Conservation (phyloP, 2,888 invertebrate genomes). For the Platerodrilus igneus region DNA sequence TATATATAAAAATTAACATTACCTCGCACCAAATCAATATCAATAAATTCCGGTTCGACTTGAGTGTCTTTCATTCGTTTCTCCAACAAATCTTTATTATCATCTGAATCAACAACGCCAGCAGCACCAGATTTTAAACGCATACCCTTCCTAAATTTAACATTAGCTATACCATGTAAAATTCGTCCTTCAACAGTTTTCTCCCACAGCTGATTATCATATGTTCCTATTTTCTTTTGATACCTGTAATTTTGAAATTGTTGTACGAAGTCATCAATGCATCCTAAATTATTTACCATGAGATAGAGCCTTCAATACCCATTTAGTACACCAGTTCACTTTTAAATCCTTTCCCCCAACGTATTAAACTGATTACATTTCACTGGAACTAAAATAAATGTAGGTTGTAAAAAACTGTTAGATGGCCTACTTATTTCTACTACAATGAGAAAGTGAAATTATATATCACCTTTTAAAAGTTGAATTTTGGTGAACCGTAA, state of each 20-base stretch:
- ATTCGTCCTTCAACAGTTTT: slow-evolving; percentile 90
- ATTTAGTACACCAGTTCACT: not conserved
- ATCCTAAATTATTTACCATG: not conserved
- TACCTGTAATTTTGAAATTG: too few relatives aligned
- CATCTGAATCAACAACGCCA: slow-evolving; percentile 11
- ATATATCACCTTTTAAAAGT: too few relatives aligned
- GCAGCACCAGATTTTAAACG: slow-evolving; percentile 11
- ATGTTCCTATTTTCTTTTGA: slow-evolving; percentile 93
- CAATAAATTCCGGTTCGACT: slow-evolving; percentile 87
- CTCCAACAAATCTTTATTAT: slow-evolving; percentile 7
- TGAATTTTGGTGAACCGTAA: too few relatives aligned
- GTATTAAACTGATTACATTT: too few relatives aligned
- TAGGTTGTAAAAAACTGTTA: too few relatives aligned
- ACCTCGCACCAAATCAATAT: slow-evolving; percentile 95
- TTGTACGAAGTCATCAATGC: slow-evolving; percentile 7
- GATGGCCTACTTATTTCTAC: too few relatives aligned
- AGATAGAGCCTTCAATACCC: not conserved
- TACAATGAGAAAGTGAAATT: too few relatives aligned
- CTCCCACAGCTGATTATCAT: slow-evolving; percentile 97
- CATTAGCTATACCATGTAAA: slow-evolving; percentile 76
- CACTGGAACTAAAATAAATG: too few relatives aligned
- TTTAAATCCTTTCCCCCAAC: too few relatives aligned
- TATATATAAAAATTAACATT: slow-evolving; percentile 31
- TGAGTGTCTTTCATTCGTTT: slow-evolving; percentile 74
- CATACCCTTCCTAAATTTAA: slow-evolving; percentile 39